Evolutionary conservation across 2,797 vertebrate species (phyloP).

Genomic region (Ibycter americanus): DNA sequence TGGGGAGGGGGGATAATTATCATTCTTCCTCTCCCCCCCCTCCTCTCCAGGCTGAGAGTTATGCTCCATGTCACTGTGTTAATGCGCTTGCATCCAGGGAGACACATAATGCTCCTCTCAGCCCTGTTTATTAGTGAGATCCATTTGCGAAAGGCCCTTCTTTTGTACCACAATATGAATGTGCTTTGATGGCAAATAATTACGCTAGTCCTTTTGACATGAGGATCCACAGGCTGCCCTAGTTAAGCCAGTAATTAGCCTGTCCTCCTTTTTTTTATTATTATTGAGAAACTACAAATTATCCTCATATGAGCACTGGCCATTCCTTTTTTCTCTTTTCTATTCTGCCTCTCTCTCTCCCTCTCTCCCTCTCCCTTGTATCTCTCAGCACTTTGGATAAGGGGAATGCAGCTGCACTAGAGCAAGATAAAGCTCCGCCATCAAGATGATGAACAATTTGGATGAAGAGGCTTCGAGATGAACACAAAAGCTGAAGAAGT

Average conservation of each 20-base stretch:
- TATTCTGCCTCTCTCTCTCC: conserved; percentile 65
- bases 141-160: conserved; percentile 93
- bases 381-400: conserved; percentile 87
- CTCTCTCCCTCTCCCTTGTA: conserved; percentile 74
- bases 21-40: conserved; percentile 71
- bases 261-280: conserved; percentile 83
- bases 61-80: conserved; percentile 93
- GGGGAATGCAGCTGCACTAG: conserved; percentile 89
- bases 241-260: conserved; percentile 99
- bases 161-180: conserved; percentile 98
- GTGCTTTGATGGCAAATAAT: conserved; percentile 99
- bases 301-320: conserved; percentile 90
- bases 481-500: conserved; percentile 89
- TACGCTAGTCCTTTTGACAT: conserved; percentile 98
- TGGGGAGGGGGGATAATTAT: conserved; percentile 86
- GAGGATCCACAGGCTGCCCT: conserved; percentile 96
- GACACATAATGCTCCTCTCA: conserved; percentile 91
- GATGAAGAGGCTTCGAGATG: conserved; percentile 87
- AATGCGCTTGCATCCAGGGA: conserved; percentile 85
- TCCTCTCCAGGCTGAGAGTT: conserved; percentile 82
- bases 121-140: conserved; percentile 93
- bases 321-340: conserved; percentile 82
- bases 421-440: conserved; percentile 90
- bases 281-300: conserved; percentile 96
- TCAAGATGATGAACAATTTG: conserved; percentile 93